Evolutionary conservation across 2,888 invertebrate species (phyloP).

Genomic region (Tenthredo notha): DNA sequence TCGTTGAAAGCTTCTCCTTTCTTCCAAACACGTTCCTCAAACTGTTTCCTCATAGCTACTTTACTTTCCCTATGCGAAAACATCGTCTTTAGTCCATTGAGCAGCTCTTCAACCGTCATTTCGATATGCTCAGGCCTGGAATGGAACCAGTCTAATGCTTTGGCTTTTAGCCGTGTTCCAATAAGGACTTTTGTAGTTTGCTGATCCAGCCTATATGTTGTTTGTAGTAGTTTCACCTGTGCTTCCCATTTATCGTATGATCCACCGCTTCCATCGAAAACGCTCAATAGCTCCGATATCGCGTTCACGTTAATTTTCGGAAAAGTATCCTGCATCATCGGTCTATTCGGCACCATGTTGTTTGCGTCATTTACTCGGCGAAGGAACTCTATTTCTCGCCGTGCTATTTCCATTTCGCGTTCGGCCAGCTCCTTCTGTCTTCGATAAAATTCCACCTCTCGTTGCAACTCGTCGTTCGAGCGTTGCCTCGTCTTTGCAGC

Average conservation of each 20-base stretch:
- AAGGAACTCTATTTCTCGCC: conserved; percentile 56
- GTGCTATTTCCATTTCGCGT: conserved; percentile 53
- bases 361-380: not conserved
- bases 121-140: conserved; percentile 52
- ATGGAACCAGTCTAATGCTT: conserved; percentile 54
- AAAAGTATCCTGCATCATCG: not conserved
- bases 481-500: not conserved
- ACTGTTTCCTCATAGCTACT: conserved; percentile 30
- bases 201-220: conserved; percentile 48
- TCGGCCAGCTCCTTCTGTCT: conserved; percentile 55
- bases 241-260: conserved; percentile 49
- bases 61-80: conserved; percentile 47
- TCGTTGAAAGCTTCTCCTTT: conserved; percentile 51
- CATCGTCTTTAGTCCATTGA: conserved; percentile 45
- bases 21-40: conserved; percentile 51
- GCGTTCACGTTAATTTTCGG: not conserved
- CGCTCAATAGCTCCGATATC: too few relatives aligned
- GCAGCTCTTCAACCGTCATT: conserved; percentile 29
- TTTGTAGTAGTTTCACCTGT: conserved; percentile 48
- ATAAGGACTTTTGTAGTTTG: conserved; percentile 53
- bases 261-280: not conserved
- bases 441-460: conserved; percentile 26
- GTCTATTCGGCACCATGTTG: not conserved
- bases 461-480: not conserved
- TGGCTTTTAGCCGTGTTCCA: conserved; percentile 53